A percentile compares a stretch with the other conserved stretches of the same genome.
phyloP scores from a whole-genome alignment of 2,888 invertebrate species.

The Ceramica pisi region DNA sequence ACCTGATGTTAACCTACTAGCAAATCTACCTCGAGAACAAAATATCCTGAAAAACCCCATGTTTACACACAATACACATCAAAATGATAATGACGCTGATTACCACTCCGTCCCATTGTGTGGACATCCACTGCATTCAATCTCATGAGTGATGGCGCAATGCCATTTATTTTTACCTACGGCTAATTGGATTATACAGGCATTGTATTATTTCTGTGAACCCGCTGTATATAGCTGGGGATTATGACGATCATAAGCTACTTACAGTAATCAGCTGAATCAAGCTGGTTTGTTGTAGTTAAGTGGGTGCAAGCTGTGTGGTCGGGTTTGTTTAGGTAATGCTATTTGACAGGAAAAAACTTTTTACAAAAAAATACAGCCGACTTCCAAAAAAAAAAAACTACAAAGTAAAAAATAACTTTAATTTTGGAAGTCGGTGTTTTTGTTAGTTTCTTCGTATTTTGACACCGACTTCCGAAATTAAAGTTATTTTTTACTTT shows the following conservation, averaged over 20 bases:
- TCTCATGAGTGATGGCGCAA: slow-evolving; percentile 33
- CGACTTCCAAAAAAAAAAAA: no score
- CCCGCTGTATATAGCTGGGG: slow-evolving; percentile 11
- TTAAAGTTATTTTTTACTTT: no score
- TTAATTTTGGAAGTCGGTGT: no score
- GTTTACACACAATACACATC: neutral
- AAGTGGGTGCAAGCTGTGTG: neutral
- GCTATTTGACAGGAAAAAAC: neutral
- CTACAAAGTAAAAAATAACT: no score
- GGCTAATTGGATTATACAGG: slow-evolving; percentile 54
- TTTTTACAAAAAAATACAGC: no score
- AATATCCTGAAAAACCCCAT: neutral
- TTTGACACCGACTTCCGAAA: no score
- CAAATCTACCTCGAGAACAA: neutral
- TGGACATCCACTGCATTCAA: slow-evolving; percentile 18
- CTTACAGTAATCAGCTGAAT: slow-evolving; percentile 35
- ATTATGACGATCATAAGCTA: slow-evolving; percentile 35
- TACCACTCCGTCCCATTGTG: slow-evolving; percentile 17
- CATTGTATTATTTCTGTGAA: slow-evolving; percentile 45
- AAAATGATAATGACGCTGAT: slow-evolving; percentile 26
- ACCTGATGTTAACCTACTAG: no score
- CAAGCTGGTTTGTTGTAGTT: neutral
- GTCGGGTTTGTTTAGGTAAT: neutral
- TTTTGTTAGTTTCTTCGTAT: no score
- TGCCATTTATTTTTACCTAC: slow-evolving; percentile 55